Percentiles rank a stretch among this genome's conserved stretches.
Conservation (phyloP, 2,113 vertebrate species). For the Bos javanicus region DNA sequence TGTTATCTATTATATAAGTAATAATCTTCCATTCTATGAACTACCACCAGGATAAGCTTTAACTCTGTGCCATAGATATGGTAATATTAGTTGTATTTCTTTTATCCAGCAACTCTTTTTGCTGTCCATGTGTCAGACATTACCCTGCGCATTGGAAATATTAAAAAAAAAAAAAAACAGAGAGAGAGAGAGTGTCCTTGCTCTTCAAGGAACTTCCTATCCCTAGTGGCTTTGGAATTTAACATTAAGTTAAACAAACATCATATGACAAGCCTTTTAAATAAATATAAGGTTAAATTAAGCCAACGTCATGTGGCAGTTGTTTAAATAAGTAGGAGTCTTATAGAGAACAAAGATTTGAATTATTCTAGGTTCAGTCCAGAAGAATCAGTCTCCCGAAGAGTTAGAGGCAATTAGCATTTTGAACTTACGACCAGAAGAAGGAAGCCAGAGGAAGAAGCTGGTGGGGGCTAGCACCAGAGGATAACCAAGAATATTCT, state of each 20-base stretch:
- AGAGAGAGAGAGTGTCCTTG: neutral
- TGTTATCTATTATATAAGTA: neutral
- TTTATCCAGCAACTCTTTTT: neutral
- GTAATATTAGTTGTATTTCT: neutral
- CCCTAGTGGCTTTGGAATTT: neutral
- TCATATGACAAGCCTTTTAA: neutral
- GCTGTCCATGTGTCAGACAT: neutral
- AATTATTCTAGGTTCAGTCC: neutral
- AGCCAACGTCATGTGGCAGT: neutral
- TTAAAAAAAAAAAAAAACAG: neutral
- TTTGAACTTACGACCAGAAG: neutral
- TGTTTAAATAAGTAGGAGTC: neutral
- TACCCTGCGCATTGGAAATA: neutral
- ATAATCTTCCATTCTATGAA: neutral
- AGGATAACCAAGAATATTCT: neutral
- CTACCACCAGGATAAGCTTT: neutral
- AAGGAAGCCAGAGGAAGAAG: neutral
- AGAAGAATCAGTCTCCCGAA: neutral
- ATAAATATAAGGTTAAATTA: conserved; percentile 23
- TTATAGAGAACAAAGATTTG: neutral
- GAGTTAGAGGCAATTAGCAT: neutral
- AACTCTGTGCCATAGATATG: neutral
- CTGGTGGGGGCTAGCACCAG: neutral
- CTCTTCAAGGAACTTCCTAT: neutral
- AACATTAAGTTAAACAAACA: conserved; percentile 27